Evolutionary conservation across 2,888 invertebrate genomes (phyloP), one percentile per base, ranked within the genome.

Genomic region (Cataglyphis albicans): DNA sequence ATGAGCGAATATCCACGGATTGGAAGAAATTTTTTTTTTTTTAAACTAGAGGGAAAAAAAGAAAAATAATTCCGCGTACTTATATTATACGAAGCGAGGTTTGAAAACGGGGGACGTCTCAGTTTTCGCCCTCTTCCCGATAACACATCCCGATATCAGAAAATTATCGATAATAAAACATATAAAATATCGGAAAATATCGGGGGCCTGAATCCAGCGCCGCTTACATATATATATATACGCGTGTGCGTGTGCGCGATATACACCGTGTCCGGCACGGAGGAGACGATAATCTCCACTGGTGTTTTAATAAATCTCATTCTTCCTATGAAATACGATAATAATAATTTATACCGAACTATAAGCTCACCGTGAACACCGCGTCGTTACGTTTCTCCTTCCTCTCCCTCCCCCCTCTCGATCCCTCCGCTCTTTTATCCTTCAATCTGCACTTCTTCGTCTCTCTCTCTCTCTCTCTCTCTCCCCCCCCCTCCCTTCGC

Each of bases 261-360:
- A 83, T 92, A 93, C 48, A 52, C 91, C 89, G 90, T 87, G 90
- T 87, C 91, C 83, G 89, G 88, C 89, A 89, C 90, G 91, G 91
- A 86, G 89, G 29, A 1, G 29, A 29, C 90, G 90, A 90, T 91
- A 92, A 93, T 91, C 92, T 91, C 6, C 92, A 91, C 91, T 91
- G 92, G 92, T 91, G 91, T 92, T 93, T 93, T 92, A 91, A 93
- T 93, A 93, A 93, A 93, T 93, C 93, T 93, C 91, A 93, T 93
- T 93, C 92, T 91, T 90, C 91, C 88, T 88, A 89, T 92, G 92
- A 92, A 93, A 93, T 93, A 94, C 93, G 93, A 92, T 94, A 94
- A 94, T 94, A 94, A 94, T 93, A 93, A 94, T 94, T 94, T 93
- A 94, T 92, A 93, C 92, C 92, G 93, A 93, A 93, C 93, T 93